Evolutionary conservation across 2,797 vertebrate genomes (phyloP).

Genomic region (Falco cherrug): DNA sequence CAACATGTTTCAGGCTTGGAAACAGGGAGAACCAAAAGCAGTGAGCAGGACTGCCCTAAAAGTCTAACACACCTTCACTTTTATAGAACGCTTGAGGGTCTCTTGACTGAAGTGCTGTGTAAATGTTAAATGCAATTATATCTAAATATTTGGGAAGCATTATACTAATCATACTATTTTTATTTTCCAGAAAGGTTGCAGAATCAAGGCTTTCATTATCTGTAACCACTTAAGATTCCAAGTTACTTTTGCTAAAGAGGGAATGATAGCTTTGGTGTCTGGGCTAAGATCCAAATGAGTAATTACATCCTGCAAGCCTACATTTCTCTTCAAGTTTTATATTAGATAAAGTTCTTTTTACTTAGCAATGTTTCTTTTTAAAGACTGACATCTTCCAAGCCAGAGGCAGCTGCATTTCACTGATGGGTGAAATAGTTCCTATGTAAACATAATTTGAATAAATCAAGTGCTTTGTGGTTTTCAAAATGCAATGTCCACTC

Average conservation of each 20-base stretch:
- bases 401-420: conserved; percentile 35
- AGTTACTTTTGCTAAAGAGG: conserved; percentile 52
- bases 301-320: conserved; percentile 54
- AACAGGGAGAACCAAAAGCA: neutral
- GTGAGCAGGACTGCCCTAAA: neutral
- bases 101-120: neutral
- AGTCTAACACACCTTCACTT: neutral
- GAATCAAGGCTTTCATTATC: conserved; percentile 37
- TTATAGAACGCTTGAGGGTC: rapidly evolving
- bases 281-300: conserved; percentile 64
- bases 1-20: neutral
- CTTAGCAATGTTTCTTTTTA: conserved; percentile 45
- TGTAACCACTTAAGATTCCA: conserved; percentile 38
- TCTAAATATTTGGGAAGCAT: conserved; percentile 13
- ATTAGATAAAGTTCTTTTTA: conserved; percentile 56
- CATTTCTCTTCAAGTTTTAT: conserved; percentile 53
- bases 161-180: neutral
- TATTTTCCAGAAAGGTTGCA: conserved; percentile 10
- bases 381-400: neutral
- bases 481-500: conserved; percentile 8
- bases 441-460: conserved; percentile 49
- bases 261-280: conserved; percentile 46
- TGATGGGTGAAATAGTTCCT: conserved; percentile 24
- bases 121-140: neutral
- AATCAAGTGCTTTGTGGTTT: conserved; percentile 34